These are phyloP conservation scores for Gadus macrocephalus DNA, from an alignment of 2,113 vertebrate species.

Conservation along the genomic window DNA sequence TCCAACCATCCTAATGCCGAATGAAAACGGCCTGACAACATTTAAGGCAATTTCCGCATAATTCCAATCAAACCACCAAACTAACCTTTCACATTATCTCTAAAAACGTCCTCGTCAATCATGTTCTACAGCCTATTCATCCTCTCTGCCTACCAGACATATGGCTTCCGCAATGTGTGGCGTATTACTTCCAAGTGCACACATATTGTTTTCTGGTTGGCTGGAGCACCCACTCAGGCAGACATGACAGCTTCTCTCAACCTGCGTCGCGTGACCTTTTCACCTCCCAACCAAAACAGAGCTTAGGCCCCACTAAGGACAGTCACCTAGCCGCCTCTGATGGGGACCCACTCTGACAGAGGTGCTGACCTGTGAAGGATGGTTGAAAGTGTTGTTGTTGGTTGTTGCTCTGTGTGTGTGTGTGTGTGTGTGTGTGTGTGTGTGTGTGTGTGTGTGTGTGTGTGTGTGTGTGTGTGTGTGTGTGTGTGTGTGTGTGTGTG, in stretches of 20 bases:
- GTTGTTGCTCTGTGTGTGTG: conserved; percentile 1
- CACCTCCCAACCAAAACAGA: conserved; percentile 56
- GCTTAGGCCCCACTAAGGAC: conserved; percentile 33
- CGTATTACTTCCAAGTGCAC: conserved; percentile 26
- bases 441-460: background rate
- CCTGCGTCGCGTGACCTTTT: conserved; percentile 49
- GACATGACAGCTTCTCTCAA: conserved; percentile 44
- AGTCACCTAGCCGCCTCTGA: conserved; percentile 45
- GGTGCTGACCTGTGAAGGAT: conserved; percentile 52
- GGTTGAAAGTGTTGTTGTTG: conserved; percentile 20
- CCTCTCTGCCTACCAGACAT: too few relatives aligned
- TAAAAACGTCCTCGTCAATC: too few relatives aligned
- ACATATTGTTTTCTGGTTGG: conserved; percentile 50
- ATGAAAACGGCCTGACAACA: too few relatives aligned
- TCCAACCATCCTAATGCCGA: too few relatives aligned
- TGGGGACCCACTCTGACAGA: conserved; percentile 39
- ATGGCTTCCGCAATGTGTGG: conserved; percentile 16
- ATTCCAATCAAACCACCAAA: too few relatives aligned
- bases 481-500: background rate
- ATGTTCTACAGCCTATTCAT: too few relatives aligned
- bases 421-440: conserved; percentile 11
- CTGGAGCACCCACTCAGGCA: conserved; percentile 25
- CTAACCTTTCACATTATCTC: too few relatives aligned
- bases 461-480: conserved; percentile 4
- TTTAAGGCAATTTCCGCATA: too few relatives aligned